phyloP scores from a whole-genome alignment of 2,888 invertebrate genomes.

The Acrobasis suavella region DNA sequence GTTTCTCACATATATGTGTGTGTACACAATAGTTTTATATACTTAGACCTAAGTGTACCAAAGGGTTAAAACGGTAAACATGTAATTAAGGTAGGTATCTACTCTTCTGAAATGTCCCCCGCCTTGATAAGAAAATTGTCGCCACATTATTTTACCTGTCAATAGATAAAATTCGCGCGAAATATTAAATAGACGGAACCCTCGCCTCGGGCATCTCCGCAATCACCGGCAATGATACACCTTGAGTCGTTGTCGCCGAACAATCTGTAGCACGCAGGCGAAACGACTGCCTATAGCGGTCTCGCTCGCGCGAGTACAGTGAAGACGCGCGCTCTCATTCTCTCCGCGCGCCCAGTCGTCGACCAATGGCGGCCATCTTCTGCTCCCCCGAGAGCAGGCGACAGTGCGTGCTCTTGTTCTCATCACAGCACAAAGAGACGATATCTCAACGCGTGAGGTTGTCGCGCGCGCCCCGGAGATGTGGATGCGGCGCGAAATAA shows the following conservation, averaged over 20 bases:
- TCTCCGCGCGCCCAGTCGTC: conserved; percentile 64
- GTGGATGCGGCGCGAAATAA: conserved; percentile 51
- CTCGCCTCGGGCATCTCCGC: conserved; percentile 69
- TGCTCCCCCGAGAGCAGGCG: conserved; percentile 82
- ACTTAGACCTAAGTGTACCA: too few relatives aligned
- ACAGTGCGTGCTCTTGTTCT: conserved; percentile 80
- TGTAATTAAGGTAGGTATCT: neutral
- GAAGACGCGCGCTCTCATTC: conserved; percentile 76
- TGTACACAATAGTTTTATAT: too few relatives aligned
- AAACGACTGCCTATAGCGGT: conserved; percentile 68
- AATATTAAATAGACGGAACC: conserved; percentile 55
- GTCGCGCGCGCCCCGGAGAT: conserved; percentile 64
- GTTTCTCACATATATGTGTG: too few relatives aligned
- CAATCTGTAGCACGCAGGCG: conserved; percentile 72
- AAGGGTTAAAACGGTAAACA: too few relatives aligned
- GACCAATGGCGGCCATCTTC: conserved; percentile 79
- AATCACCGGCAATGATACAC: conserved; percentile 74
- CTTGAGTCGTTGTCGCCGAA: conserved; percentile 64
- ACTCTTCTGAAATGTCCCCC: neutral
- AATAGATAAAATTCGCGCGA: conserved; percentile 45
- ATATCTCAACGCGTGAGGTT: conserved; percentile 79
- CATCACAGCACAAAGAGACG: conserved; percentile 70
- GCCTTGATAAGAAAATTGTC: conserved; percentile 24
- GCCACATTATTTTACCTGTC: conserved; percentile 46
- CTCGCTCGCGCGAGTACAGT: conserved; percentile 63